Conservation (phyloP, 2,113 vertebrate species). For the Sisor rabdophorus region DNA sequence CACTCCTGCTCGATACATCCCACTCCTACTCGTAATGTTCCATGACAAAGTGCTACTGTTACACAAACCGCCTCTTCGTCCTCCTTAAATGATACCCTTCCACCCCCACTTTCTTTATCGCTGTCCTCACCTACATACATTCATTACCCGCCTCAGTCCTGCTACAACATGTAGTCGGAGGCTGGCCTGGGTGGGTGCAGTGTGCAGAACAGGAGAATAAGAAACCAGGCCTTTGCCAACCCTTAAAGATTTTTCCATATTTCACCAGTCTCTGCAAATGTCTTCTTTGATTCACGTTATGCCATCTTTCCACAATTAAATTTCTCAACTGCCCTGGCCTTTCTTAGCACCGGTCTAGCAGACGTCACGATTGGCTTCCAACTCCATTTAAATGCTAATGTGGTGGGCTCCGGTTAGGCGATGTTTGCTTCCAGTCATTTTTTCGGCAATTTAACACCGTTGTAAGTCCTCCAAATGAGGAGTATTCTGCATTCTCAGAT, state of each 20-base stretch:
- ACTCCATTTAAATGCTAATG: constrained; percentile 54
- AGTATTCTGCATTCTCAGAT: neutral
- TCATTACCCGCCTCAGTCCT: constrained; percentile 5
- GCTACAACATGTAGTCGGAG: neutral
- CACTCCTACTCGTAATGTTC: constrained; percentile 7
- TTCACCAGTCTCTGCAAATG: constrained; percentile 8
- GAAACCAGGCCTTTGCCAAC: neutral
- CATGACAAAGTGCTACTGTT: constrained; percentile 18
- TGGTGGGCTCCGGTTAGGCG: neutral
- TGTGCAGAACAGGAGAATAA: neutral
- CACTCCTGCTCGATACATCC: constrained; percentile 22
- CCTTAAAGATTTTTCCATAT: neutral
- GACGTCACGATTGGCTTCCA: constrained; percentile 26
- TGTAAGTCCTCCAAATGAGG: neutral
- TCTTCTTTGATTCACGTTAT: neutral
- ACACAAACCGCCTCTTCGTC: constrained; percentile 23
- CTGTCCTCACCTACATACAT: constrained; percentile 5
- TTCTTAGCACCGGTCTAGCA: constrained; percentile 23
- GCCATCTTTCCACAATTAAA: neutral
- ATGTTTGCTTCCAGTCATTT: neutral
- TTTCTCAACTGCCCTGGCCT: constrained; percentile 7
- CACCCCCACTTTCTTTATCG: constrained; percentile 16
- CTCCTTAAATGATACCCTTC: constrained; percentile 6
- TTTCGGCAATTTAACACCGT: neutral
- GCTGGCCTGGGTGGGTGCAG: neutral